phyloP scores from a whole-genome alignment of 2,797 vertebrate species.

The Prionace glauca region DNA sequence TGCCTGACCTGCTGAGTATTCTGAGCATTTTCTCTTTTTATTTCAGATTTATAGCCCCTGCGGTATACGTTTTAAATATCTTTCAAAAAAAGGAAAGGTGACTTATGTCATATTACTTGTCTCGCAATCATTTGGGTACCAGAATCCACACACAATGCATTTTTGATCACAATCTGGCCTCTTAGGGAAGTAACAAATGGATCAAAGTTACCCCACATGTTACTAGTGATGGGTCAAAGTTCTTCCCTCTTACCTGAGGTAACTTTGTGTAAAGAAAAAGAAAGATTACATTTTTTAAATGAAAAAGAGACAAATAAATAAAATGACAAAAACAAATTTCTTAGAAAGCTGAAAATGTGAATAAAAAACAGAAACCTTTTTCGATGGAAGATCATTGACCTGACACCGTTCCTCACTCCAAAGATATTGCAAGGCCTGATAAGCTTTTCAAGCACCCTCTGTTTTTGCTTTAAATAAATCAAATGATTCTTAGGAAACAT shows the following conservation, averaged over 20 bases:
- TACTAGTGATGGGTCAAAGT: not conserved
- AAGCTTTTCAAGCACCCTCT: not conserved
- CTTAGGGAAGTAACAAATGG: not conserved
- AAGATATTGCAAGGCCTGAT: not conserved
- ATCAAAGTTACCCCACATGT: not conserved
- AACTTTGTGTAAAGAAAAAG: not conserved
- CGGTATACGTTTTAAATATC: not conserved
- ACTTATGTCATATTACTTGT: not conserved
- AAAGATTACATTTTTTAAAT: not conserved
- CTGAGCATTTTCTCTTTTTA: not conserved
- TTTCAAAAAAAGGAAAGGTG: not conserved
- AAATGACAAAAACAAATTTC: not conserved
- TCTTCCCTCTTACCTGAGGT: not conserved
- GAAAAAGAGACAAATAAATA: not conserved
- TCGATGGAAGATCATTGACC: not conserved
- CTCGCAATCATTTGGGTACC: not conserved
- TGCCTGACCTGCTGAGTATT: not conserved
- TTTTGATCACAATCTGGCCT: not conserved
- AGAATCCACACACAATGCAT: not conserved
- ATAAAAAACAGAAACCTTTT: not conserved
- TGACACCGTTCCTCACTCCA: not conserved
- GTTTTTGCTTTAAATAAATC: not conserved
- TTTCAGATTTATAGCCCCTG: not conserved
- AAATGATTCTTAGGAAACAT: not conserved
- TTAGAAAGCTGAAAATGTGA: not conserved